These are phyloP conservation scores for Grallaria varia DNA, from an alignment of 2,113 vertebrate species.

Conservation along the genomic window DNA sequence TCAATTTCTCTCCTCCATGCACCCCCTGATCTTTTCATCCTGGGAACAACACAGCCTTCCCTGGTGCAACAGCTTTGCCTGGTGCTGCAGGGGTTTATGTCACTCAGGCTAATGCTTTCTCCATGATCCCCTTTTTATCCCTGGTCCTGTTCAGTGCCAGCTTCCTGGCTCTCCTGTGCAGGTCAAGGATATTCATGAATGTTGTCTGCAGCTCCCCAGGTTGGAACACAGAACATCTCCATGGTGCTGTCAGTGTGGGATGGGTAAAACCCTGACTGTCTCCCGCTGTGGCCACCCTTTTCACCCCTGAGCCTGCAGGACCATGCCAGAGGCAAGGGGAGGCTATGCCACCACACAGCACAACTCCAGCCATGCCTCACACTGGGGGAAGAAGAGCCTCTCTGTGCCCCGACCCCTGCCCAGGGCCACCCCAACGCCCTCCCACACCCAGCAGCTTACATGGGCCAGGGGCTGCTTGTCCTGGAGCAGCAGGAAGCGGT, in stretches of 20 bases:
- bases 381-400: background rate
- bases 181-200: background rate
- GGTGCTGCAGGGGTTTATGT: background rate
- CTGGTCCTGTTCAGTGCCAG: fast-evolving
- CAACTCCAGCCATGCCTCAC: background rate
- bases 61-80: background rate
- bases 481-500: conserved; percentile 90
- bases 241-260: background rate
- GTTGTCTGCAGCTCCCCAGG: background rate
- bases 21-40: background rate
- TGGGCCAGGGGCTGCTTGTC: conserved; percentile 95
- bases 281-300: background rate
- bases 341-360: background rate
- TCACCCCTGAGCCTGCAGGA: background rate
- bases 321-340: background rate
- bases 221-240: background rate
- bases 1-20: background rate
- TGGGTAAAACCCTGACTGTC: background rate
- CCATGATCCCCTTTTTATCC: fast-evolving
- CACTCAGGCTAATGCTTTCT: background rate
- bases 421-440: background rate
- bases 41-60: background rate
- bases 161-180: background rate
- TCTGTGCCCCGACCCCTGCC: background rate
- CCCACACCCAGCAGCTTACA: conserved; percentile 72